Evolutionary conservation across 2,113 vertebrate species (phyloP).

Genomic region (Pelodiscus sinensis): DNA sequence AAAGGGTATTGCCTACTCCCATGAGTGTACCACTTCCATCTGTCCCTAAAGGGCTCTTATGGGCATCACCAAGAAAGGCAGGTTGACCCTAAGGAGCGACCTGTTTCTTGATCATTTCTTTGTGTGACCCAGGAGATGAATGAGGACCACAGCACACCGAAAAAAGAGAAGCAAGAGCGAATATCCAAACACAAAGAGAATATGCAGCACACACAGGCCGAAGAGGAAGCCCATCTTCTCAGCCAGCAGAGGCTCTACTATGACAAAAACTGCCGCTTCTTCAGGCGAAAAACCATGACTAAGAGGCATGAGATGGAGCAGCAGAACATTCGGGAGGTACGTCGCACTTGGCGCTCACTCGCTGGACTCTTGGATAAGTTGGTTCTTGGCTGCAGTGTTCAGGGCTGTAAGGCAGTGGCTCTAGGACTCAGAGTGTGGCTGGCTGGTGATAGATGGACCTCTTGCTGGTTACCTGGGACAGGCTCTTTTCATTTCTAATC

Average conservation of each 20-base stretch:
- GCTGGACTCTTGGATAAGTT: fast-evolving
- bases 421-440: neutral
- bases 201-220: constrained; percentile 98
- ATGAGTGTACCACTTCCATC: neutral
- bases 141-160: constrained; percentile 98
- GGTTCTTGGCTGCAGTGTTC: neutral
- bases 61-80: neutral
- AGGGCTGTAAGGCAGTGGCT: fast-evolving
- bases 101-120: neutral
- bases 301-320: constrained; percentile 95
- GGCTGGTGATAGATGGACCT: neutral
- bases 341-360: neutral
- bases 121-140: constrained; percentile 90
- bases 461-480: neutral
- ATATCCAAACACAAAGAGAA: constrained; percentile 99
- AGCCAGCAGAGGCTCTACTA: constrained; percentile 95
- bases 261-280: constrained; percentile 93
- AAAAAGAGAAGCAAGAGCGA: constrained; percentile 98
- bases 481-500: neutral
- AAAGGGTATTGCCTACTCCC: neutral
- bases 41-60: neutral
- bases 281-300: constrained; percentile 93
- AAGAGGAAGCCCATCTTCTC: constrained; percentile 97
- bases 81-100: neutral
- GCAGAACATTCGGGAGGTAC: constrained; percentile 96